phyloP scores from a whole-genome alignment of 1,140 invertebrate genomes.

The Drosophila arawakana region DNA sequence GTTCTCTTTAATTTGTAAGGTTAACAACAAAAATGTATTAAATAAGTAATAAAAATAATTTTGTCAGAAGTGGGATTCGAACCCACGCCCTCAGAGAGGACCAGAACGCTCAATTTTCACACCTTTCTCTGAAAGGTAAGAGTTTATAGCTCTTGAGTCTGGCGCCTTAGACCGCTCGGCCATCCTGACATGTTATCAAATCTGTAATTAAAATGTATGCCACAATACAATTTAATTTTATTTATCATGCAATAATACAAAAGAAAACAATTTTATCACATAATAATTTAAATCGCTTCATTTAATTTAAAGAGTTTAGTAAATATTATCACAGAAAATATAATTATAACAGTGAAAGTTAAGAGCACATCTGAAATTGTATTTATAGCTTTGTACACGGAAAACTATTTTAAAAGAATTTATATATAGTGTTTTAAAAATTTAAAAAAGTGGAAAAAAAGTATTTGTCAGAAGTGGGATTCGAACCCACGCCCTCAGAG shows the following conservation, averaged over 20 bases:
- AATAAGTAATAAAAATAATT: conserved; percentile 83
- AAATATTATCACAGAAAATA: too few species aligned
- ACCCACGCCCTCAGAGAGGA: conserved; percentile 94
- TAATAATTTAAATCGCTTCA: too few species aligned
- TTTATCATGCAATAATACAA: too few species aligned
- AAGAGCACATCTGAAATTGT: too few species aligned
- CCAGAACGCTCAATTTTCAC: conserved; percentile 87
- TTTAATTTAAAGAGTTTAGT: too few species aligned
- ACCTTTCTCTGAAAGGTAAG: conserved; percentile 63
- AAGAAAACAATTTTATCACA: too few species aligned
- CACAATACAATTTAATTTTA: not conserved
- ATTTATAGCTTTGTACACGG: not conserved
- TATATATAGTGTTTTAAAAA: not conserved
- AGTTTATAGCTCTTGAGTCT: conserved; percentile 86
- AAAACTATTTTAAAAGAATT: too few species aligned
- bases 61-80: conserved; percentile 95
- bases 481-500: conserved; percentile 94
- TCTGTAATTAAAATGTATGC: not conserved
- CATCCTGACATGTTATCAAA: conserved; percentile 85
- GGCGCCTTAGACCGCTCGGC: conserved; percentile 90
- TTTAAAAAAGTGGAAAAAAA: conserved; percentile 76
- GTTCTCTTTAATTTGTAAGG: too few species aligned
- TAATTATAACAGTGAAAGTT: too few species aligned
- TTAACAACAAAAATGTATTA: too few species aligned
- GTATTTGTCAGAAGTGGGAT: conserved; percentile 92